phyloP scores from a whole-genome alignment of 2,888 invertebrate species.

The Drosophila falleni region DNA sequence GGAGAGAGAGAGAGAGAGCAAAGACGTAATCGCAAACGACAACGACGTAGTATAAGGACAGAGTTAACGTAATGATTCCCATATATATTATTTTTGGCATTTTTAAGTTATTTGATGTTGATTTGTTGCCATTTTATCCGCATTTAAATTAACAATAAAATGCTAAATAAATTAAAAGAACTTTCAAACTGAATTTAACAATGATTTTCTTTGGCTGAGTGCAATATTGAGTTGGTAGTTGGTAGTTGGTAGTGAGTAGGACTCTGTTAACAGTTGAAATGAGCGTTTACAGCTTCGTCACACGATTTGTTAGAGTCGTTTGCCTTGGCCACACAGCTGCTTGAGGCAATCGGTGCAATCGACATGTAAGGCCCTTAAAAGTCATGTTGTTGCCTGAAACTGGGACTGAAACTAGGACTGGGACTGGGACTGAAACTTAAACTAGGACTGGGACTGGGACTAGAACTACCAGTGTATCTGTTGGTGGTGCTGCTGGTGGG shows the following conservation, averaged over 20 bases:
- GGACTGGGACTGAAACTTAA: not conserved
- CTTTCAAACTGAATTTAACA: no score
- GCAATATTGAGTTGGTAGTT: not conserved
- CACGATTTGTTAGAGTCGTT: constrained; percentile 59
- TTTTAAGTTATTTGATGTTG: no score
- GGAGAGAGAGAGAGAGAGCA: no score
- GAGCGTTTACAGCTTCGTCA: constrained; percentile 61
- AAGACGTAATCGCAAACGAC: no score
- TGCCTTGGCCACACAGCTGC: constrained; percentile 52
- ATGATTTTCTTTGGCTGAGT: no score
- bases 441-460: not conserved
- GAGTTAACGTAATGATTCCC: no score
- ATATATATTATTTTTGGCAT: no score
- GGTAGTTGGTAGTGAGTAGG: not conserved
- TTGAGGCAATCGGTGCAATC: constrained; percentile 65
- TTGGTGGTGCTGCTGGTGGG: constrained; percentile 42
- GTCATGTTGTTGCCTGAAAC: constrained; percentile 58
- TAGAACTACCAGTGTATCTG: not conserved
- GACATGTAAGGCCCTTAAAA: constrained; percentile 82
- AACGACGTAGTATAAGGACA: no score
- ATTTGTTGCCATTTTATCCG: no score
- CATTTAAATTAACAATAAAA: no score
- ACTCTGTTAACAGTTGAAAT: constrained; percentile 29
- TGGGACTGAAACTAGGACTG: not conserved
- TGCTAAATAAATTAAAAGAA: no score